Evolutionary conservation across 1,140 invertebrate genomes (phyloP), one percentile per base, ranked within the genome.

Genomic region (Adelges cooleyi): DNA sequence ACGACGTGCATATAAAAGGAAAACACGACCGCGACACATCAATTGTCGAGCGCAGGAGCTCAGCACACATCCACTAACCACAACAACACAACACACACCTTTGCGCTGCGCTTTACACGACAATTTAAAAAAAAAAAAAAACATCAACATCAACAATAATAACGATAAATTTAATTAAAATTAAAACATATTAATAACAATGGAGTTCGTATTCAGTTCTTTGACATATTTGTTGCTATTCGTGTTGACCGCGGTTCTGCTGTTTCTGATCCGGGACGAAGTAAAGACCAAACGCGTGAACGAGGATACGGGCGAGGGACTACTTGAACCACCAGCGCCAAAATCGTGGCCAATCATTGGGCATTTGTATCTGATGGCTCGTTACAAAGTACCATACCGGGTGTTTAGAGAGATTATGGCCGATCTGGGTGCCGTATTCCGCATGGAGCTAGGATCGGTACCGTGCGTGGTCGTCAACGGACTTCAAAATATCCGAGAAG

Each of bases 401-500:
- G 84, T 80, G 2, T 85, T 86, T 73, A 73, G 73, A 10, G 74
- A 76, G 2, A 71, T 86, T 2, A 75, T 77, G 20, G 75, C 77
- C 54, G 70, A 76, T 38, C 84, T 80, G 71, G 77, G 81, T 15
- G 77, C 79, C 18, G 76, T 86, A 0, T 75, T 83, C 33, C 80
- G 78, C 36, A 68, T 87, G 4, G 75, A 78, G 46, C 70, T 87
- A 65, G 85, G 85, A 17, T 76, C 74, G 3, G 73, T 80, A 5
- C 77, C 78, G n/a, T 81, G 81, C 67, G 75, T 86, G 2, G 78
- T 86, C 38, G 77, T 86, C 22, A 84, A 82, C 67, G 82, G 80
- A 13, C 72, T 81, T 51, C 79, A 82, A 40, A 79, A 81, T 66
- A 83, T 86, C 66, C 76, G 77, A 18, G 82, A 86, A 70, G 80